Conservation (phyloP, 2,797 vertebrate genomes). For the Semotilus atromaculatus region DNA sequence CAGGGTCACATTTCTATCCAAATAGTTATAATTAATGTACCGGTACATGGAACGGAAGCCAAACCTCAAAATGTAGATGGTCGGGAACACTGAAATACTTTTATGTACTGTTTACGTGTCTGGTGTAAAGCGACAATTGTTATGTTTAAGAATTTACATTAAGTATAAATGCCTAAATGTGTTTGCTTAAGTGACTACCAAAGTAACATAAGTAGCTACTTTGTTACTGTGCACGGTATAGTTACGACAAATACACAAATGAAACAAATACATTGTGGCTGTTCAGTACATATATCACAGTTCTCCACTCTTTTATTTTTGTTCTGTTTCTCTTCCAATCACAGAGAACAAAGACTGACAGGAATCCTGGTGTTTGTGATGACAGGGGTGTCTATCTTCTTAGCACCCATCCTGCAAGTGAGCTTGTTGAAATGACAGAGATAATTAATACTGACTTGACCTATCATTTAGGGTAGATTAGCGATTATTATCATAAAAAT, state of each 20-base stretch:
- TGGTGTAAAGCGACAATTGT: neutral
- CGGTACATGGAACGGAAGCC: neutral
- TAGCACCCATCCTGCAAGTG: constrained; percentile 95
- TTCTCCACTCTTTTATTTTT: constrained; percentile 5
- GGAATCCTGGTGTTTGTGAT: constrained; percentile 92
- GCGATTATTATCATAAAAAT: neutral
- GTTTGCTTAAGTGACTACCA: neutral
- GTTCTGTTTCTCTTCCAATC: constrained; percentile 32
- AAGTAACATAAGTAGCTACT: neutral
- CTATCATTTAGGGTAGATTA: neutral
- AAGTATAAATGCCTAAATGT: neutral
- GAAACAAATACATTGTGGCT: neutral
- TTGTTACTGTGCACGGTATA: neutral
- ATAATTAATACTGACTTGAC: neutral
- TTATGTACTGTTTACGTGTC: neutral
- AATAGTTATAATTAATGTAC: neutral
- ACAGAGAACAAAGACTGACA: constrained; percentile 93
- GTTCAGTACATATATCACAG: neutral
- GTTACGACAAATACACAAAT: neutral
- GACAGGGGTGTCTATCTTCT: constrained; percentile 93
- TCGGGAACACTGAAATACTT: neutral
- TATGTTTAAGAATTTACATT: neutral
- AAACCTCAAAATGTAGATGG: neutral
- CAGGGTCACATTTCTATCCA: neutral
- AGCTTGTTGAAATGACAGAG: constrained; percentile 42